Percentiles rank a stretch among this genome's conserved stretches.
These are phyloP conservation scores for Epsilonema sp. DNA, from an alignment of 2,888 invertebrate genomes.

Conservation along the genomic window DNA sequence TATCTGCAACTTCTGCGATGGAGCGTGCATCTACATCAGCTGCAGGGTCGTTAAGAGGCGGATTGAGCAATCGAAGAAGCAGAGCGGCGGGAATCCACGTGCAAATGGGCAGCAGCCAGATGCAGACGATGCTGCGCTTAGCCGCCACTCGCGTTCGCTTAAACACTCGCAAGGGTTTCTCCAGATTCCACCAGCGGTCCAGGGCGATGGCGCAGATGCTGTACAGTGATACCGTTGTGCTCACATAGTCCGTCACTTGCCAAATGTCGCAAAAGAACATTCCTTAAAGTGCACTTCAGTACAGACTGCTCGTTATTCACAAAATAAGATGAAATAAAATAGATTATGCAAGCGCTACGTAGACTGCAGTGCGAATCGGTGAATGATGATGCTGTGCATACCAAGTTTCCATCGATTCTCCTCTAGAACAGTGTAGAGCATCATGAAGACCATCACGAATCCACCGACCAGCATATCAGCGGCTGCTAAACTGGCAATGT, in stretches of 20 bases:
- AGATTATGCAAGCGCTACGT: too few species aligned
- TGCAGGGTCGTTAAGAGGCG: background rate
- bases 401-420: background rate
- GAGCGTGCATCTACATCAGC: background rate
- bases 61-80: slow-evolving; percentile 3
- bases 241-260: slow-evolving; percentile 12
- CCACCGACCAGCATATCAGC: slow-evolving; percentile 13
- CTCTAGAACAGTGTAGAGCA: slow-evolving; percentile 9
- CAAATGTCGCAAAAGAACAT: slow-evolving; percentile 12
- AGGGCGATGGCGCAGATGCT: slow-evolving; percentile 13
- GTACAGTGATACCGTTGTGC: slow-evolving; percentile 13
- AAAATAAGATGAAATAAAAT: too few species aligned
- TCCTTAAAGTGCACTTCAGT: too few species aligned
- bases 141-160: slow-evolving; percentile 11
- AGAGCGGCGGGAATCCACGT: slow-evolving; percentile 12
- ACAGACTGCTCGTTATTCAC: too few species aligned
- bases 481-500: slow-evolving; percentile 11
- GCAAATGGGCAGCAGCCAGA: slow-evolving; percentile 13
- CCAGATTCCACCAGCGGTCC: slow-evolving; percentile 13
- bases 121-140: slow-evolving; percentile 8
- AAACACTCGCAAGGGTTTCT: slow-evolving; percentile 12
- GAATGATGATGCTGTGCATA: too few species aligned
- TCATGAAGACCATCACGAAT: slow-evolving; percentile 13
- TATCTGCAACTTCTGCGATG: background rate
- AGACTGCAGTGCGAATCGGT: too few species aligned